Percentiles rank a stretch among this genome's conserved stretches.
Evolutionary conservation across 2,888 invertebrate species (phyloP).

Genomic region (Chrysolina oricalcia): DNA sequence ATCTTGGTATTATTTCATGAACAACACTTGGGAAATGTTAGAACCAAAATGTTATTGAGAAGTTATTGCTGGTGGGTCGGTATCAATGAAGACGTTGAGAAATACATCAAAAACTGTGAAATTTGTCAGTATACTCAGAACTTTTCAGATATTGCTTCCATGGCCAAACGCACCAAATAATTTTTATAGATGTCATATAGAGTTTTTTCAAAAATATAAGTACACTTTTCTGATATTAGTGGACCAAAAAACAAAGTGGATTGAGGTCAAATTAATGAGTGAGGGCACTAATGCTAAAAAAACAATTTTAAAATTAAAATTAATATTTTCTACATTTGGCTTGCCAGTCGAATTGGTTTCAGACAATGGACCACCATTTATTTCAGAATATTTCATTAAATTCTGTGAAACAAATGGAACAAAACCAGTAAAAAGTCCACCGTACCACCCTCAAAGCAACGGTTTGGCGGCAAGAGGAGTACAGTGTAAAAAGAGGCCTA

Average conservation of each 20-base stretch:
- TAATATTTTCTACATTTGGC: slow-evolving; percentile 52
- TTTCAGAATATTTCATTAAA: slow-evolving; percentile 44
- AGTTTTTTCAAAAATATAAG: slow-evolving; percentile 35
- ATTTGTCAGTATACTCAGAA: slow-evolving; percentile 16
- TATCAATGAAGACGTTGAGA: slow-evolving; percentile 25
- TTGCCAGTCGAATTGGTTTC: slow-evolving; percentile 49
- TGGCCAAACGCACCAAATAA: slow-evolving; percentile 44
- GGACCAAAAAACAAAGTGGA: slow-evolving; percentile 50
- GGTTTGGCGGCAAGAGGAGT: slow-evolving; percentile 32
- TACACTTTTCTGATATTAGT: slow-evolving; percentile 44
- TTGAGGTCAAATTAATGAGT: slow-evolving; percentile 50
- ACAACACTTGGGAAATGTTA: slow-evolving; percentile 34
- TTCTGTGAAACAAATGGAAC: slow-evolving; percentile 57
- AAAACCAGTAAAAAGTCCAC: slow-evolving; percentile 51
- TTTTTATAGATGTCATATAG: slow-evolving; percentile 40
- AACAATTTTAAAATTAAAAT: slow-evolving; percentile 51
- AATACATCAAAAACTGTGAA: slow-evolving; percentile 6
- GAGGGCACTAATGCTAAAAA: slow-evolving; percentile 42
- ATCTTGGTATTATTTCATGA: slow-evolving; percentile 39
- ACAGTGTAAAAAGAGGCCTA: slow-evolving; percentile 51
- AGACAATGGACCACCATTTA: slow-evolving; percentile 57
- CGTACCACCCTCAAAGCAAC: slow-evolving; percentile 49
- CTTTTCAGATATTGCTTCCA: slow-evolving; percentile 27
- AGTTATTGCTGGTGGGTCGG: slow-evolving; percentile 14
- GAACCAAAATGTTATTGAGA: slow-evolving; percentile 10